Evolutionary conservation across 2,888 invertebrate genomes (phyloP), one percentile per base, ranked within the genome.

Genomic region (Calameuta pallipes): DNA sequence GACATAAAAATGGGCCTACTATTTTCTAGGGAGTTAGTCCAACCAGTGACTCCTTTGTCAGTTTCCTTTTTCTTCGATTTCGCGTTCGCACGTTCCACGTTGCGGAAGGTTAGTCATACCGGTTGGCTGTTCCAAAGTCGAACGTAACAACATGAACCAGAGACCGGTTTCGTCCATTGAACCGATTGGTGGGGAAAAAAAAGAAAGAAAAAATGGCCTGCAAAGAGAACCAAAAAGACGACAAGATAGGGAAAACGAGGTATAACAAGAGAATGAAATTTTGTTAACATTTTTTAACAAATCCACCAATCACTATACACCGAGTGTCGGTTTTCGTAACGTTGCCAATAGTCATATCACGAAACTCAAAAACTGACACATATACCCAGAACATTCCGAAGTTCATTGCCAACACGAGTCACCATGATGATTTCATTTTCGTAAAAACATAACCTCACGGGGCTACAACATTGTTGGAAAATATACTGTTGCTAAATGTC

Each of bases 61-160:
- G 9, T 56, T 56, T 56, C 80, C 79, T 79, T 85, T 84, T 83
- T 80, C 81, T 80, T 79, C 79, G 75, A 81, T 78, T 84, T 83
- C 80, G 76, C 81, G 82, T 82, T 77, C 78, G 82, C 84, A 78
- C 82, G 81, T 78, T 77, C 74, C 76, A 80, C 77, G 84, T 88
- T 88, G 87, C 84, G 86, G 82, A 83, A 88, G 88, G 89, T 88
- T 86, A 88, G 88, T 88, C 88, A 89, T 87, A 89, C 88, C 86
- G 86, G 87, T 88, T 87, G 86, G 87, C 89, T 87, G 83, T 73
- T 81, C 83, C 71, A 34, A 71, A 33, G 80, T 82, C 78, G 76
- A 85, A 83, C 85, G 83, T 56, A 56, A 56, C 56, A 56, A 56
- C 56, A 23, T 23, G 56, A 83, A 84, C 82, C 80, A 80, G 75